Percentiles rank a stretch among this genome's conserved stretches.
Conservation (phyloP, 2,888 invertebrate species). For the Meteorus colon region DNA sequence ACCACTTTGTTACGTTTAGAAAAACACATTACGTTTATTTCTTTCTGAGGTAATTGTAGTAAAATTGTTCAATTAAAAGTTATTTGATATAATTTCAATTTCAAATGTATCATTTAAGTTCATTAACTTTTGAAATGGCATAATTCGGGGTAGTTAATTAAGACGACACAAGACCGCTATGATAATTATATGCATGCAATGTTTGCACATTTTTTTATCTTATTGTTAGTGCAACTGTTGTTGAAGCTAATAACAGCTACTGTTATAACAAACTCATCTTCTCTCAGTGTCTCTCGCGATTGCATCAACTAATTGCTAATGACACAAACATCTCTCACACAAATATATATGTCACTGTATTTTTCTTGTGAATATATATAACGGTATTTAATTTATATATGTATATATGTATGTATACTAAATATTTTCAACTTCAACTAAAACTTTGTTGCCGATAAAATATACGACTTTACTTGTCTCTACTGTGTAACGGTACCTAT, state of each 20-base stretch:
- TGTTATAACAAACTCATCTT: slow-evolving; percentile 36
- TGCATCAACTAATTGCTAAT: slow-evolving; percentile 52
- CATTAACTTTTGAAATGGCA: background rate
- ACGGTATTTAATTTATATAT: slow-evolving; percentile 41
- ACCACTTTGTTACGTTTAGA: background rate
- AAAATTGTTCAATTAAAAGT: background rate
- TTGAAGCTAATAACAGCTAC: slow-evolving; percentile 47
- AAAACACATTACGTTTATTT: background rate
- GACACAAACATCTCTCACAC: slow-evolving; percentile 27
- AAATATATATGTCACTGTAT: background rate
- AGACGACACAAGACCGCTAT: background rate
- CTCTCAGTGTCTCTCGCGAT: slow-evolving; percentile 40
- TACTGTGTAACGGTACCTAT: slow-evolving; percentile 8
- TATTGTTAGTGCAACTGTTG: slow-evolving; percentile 29
- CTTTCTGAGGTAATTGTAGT: background rate
- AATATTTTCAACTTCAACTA: background rate
- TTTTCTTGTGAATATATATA: slow-evolving; percentile 33
- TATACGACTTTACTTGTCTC: slow-evolving; percentile 11
- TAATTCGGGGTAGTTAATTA: slow-evolving; percentile 6
- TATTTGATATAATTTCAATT: background rate
- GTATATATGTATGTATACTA: slow-evolving; percentile 23
- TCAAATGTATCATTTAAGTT: background rate
- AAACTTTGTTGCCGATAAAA: slow-evolving; percentile 8
- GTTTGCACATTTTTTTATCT: background rate
- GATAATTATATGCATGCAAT: slow-evolving; percentile 3